Base-by-base conservation (phyloP, 1,140 invertebrate genomes). In the Scaptomyza graminum region DNA sequence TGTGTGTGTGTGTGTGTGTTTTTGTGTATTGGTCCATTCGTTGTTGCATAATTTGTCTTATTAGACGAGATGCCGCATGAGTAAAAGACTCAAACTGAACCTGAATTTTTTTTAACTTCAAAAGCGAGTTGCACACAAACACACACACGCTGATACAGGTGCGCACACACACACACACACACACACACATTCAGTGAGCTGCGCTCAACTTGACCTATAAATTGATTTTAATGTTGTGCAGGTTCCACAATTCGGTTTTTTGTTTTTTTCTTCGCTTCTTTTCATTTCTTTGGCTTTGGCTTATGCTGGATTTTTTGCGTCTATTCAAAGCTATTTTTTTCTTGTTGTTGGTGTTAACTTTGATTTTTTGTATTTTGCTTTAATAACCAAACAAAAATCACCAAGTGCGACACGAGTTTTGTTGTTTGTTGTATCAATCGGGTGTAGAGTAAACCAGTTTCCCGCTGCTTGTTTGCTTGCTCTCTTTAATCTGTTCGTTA, bases 161-260 rank as follows among this genome's bases (percentile, higher is more conserved):
- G 50, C 16, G 69, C 28, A 75, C 56, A 64, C n/a, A n/a, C n/a
- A 22, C 0, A 46, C 49, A 63, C 41, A 50, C 15, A 28, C 63
- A 62, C 41, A 31, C 56, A 1, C 13, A 37, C 12, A 16, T 18
- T 18, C 44, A 34, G n/a, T 31, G n/a, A 11, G 46, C 51, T 76
- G 76, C 65, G 79, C 79, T 84, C 82, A 87, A 87, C 82, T 87
- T 87, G 82, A 87, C 82, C 82, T 87, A 87, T 87, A 87, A 87
- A 87, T 87, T 87, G 83, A 83, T 89, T 87, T 88, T 79, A 37
- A 88, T 83, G 83, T 87, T 87, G 83, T 79, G 79, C 83, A 87
- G 82, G 82, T 69, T 85, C 81, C 70, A 74, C 65, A 74, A 74
- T 69, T 68, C 39, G 43, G 46, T 63, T 65, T 46, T 41, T 62